Conservation (phyloP, 1,140 invertebrate genomes). For the Choristoneura fumiferana region DNA sequence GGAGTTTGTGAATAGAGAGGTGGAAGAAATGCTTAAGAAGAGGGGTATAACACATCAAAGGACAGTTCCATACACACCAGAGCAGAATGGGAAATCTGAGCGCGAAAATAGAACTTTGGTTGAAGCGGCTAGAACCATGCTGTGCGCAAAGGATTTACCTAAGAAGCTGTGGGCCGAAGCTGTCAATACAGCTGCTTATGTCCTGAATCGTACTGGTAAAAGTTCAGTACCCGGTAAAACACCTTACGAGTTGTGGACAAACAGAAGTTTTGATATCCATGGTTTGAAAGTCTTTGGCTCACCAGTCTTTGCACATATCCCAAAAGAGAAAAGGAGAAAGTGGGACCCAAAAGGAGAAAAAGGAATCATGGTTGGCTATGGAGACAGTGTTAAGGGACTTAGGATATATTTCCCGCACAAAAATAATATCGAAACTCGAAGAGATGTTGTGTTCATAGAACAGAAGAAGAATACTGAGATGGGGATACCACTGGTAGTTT, state of each 20-base stretch:
- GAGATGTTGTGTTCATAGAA: constrained; percentile 24
- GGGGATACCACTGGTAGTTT: background rate
- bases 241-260: constrained; percentile 33
- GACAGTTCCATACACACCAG: constrained; percentile 57
- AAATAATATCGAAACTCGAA: constrained; percentile 21
- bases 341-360: constrained; percentile 20
- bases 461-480: background rate
- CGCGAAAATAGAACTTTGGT: constrained; percentile 59
- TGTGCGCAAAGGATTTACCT: constrained; percentile 32
- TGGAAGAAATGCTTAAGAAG: constrained; percentile 35
- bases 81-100: constrained; percentile 73
- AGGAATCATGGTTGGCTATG: constrained; percentile 14
- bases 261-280: constrained; percentile 41
- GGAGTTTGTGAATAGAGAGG: constrained; percentile 55
- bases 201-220: constrained; percentile 52
- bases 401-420: constrained; percentile 21
- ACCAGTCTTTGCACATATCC: constrained; percentile 20
- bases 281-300: constrained; percentile 39
- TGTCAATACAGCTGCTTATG: constrained; percentile 47
- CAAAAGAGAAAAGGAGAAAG: constrained; percentile 22
- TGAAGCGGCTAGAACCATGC: constrained; percentile 59
- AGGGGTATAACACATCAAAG: constrained; percentile 51
- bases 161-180: constrained; percentile 63
- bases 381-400: constrained; percentile 20
- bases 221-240: constrained; percentile 36